These are phyloP conservation scores for Datnioides undecimradiatus DNA, from an alignment of 2,113 vertebrate genomes.

Conservation along the genomic window DNA sequence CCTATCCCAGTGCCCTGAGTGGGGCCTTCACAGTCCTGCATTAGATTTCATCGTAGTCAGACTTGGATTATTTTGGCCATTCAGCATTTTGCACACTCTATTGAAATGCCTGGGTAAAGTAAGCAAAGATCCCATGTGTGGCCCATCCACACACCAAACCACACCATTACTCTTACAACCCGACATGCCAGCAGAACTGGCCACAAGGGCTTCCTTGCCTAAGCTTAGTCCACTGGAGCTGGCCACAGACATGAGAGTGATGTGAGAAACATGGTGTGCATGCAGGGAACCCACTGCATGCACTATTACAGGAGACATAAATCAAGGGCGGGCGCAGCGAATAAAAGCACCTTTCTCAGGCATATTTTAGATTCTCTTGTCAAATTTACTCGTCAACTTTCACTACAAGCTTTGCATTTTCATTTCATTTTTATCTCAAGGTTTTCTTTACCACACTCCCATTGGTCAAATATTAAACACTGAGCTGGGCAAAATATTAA, in stretches of 20 bases:
- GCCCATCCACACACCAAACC: conserved; percentile 80
- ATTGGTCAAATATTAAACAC: background rate
- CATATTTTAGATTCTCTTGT: conserved; percentile 5
- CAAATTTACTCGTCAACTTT: conserved; percentile 18
- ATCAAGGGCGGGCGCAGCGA: conserved; percentile 18
- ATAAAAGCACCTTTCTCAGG: conserved; percentile 24
- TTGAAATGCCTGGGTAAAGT: conserved; percentile 77
- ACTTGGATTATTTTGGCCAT: conserved; percentile 68
- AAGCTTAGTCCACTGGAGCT: conserved; percentile 42
- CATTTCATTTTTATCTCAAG: conserved; percentile 26
- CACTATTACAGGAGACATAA: conserved; percentile 41
- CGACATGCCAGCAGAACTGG: conserved; percentile 70
- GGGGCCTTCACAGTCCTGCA: conserved; percentile 50
- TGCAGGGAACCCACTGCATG: conserved; percentile 42
- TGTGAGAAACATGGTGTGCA: conserved; percentile 64
- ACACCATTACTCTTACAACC: conserved; percentile 81
- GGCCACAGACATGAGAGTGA: conserved; percentile 60
- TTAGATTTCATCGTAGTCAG: conserved; percentile 70
- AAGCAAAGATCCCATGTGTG: conserved; percentile 83
- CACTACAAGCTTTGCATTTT: conserved; percentile 23
- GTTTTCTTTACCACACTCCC: conserved; percentile 15
- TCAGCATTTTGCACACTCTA: conserved; percentile 78
- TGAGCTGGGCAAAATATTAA: background rate
- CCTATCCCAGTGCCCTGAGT: conserved; percentile 52
- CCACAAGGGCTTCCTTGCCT: conserved; percentile 59